Evolutionary conservation across 2,797 vertebrate species (phyloP).

Genomic region (Anas bahamensis): DNA sequence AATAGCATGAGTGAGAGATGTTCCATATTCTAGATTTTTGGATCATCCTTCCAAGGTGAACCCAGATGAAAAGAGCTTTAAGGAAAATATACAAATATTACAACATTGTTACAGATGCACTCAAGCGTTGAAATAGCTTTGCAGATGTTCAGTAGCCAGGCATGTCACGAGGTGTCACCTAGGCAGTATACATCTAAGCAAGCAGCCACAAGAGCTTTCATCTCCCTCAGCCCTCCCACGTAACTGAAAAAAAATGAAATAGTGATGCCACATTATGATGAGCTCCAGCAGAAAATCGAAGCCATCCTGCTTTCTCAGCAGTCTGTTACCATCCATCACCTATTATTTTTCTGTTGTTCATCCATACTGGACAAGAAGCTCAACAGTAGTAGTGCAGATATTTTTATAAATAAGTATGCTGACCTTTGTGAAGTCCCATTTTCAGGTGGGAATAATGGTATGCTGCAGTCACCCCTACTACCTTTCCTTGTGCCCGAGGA

Average conservation of each 20-base stretch:
- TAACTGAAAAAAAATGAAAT: background rate
- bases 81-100: background rate
- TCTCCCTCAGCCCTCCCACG: background rate
- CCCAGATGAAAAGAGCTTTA: background rate
- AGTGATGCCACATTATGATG: background rate
- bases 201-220: background rate
- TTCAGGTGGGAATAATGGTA: background rate
- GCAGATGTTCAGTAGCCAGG: background rate
- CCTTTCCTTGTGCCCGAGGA: background rate
- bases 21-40: background rate
- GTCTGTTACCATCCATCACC: background rate
- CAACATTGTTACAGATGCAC: background rate
- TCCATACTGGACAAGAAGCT: background rate
- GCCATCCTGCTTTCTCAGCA: background rate
- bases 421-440: background rate
- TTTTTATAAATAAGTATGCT: background rate
- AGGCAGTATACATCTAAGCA: background rate
- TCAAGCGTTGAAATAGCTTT: background rate
- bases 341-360: background rate
- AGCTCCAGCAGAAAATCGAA: background rate
- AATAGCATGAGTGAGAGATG: background rate
- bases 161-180: background rate
- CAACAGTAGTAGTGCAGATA: background rate
- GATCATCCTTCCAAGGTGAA: background rate
- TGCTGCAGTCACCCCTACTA: background rate